Evolutionary conservation across 2,797 vertebrate genomes (phyloP).

Genomic region (Garrulus glandarius): DNA sequence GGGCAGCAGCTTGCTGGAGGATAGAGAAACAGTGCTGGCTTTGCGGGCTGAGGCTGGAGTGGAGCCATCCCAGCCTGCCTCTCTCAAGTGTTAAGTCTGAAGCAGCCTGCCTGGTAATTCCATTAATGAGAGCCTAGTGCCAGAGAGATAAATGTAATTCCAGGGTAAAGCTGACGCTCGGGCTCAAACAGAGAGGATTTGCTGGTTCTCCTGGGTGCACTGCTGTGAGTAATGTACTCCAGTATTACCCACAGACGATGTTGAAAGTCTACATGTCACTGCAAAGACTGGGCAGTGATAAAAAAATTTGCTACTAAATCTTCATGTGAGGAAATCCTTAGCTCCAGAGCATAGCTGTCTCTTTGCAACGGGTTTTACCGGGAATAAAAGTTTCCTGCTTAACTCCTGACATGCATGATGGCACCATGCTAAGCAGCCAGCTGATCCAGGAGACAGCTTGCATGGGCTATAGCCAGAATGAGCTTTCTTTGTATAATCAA

Average conservation of each 20-base stretch:
- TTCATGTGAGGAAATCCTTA: not conserved
- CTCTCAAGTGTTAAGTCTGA: conserved; percentile 30
- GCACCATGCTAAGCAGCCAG: not conserved
- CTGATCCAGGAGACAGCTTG: not conserved
- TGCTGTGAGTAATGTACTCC: not conserved
- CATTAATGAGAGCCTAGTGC: conserved; percentile 20
- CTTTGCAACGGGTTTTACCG: not conserved
- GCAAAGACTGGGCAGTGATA: not conserved
- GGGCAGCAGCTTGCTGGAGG: not conserved
- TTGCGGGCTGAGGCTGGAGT: conserved; percentile 4
- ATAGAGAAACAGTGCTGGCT: not conserved
- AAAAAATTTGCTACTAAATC: not conserved
- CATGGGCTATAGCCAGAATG: not conserved
- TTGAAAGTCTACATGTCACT: not conserved
- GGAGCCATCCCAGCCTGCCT: not conserved
- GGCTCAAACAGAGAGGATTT: conserved; percentile 2
- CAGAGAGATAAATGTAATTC: conserved; percentile 12
- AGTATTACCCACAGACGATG: not conserved
- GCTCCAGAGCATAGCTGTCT: not conserved
- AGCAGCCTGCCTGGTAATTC: conserved; percentile 41
- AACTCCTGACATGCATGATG: not conserved
- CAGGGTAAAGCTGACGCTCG: not conserved
- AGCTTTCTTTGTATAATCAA: not conserved
- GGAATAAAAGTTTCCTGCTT: not conserved
- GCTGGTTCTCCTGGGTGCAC: not conserved